Evolutionary conservation across 2,113 vertebrate species (phyloP), one percentile per base, ranked within the genome.

Genomic region (Epinephelus cyanopodus): DNA sequence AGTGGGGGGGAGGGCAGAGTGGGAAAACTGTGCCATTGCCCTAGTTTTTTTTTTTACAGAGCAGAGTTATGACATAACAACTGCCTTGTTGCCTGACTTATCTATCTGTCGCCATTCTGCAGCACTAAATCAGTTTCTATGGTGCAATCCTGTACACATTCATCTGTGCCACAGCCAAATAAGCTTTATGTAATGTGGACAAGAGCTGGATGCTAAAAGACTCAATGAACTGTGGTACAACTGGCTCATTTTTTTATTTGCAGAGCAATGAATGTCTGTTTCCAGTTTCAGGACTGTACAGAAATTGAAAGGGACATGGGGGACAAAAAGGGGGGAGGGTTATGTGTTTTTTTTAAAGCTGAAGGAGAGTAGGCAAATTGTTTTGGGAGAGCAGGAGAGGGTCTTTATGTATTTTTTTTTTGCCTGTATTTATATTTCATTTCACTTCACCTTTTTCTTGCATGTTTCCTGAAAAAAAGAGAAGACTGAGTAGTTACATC

Each of bases 21-120:
- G 5, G 67, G 74, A 65, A 77, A 88, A 88, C 73, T 92, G 92
- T 94, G 92, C 89, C 89, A 92, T 93, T 92, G 92, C 79, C 90
- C 92, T 79, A 93, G 83, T 92, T 94, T 81, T 87, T 89, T 87
- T 27, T 66, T 82, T 66, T 79, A 90, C 84, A 91, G 87, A 86
- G 90, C 57, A 86, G 85, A 82, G 84, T 75, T 89, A 77, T 95
- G 91, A 94, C 94, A 93, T 95, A 94, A 94, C 90, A 79, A 74
- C 75, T 66, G 89, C 73, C 81, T 81, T 64, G 85, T 60, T 90
- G 84, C 79, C 83, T 83, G 88, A 74, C 74, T 89, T 88, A 81
- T 89, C 74, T 84, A 73, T 89, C 76, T 79, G 84, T 84, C 62
- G 48, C 71, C 69, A 76, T 90, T 83, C 86, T 86, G 85, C 87